Conservation (phyloP, 2,888 invertebrate species). For the Andrena bucephala region DNA sequence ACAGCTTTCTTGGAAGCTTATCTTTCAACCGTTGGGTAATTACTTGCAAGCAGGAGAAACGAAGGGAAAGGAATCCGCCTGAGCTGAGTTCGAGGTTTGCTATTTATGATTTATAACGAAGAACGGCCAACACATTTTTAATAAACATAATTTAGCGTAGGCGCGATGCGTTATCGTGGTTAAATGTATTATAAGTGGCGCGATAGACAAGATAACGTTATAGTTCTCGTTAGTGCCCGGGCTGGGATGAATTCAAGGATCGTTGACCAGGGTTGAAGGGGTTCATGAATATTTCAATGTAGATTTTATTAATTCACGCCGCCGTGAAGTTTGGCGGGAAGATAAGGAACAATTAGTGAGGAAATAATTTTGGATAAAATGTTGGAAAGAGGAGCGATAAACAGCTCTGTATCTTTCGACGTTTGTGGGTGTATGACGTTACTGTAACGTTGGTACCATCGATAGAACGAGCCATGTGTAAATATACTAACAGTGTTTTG, state of each 20-base stretch:
- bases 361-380: neutral
- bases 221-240: constrained; percentile 38
- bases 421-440: neutral
- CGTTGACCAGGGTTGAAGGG: constrained; percentile 50
- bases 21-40: constrained; percentile 18
- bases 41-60: constrained; percentile 4
- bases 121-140: constrained; percentile 38
- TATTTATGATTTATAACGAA: constrained; percentile 42
- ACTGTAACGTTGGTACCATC: neutral
- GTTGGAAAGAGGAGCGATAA: neutral
- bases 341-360: neutral
- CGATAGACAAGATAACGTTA: constrained; percentile 56
- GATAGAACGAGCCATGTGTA: neutral
- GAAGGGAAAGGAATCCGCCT: constrained; percentile 4
- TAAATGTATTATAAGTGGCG: constrained; percentile 47
- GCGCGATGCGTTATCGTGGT: constrained; percentile 41
- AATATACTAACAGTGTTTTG: constrained; percentile 16
- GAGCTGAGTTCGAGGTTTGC: constrained; percentile 1
- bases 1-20: neutral
- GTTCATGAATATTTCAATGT: constrained; percentile 56
- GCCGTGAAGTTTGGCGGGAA: constrained; percentile 11
- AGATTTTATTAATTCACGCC: constrained; percentile 45
- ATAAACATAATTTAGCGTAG: constrained; percentile 49
- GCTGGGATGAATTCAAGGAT: constrained; percentile 43
- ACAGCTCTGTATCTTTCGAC: neutral